Evolutionary conservation across 2,888 invertebrate genomes (phyloP), one percentile per base, ranked within the genome.

Genomic region (Drosophila birchii): DNA sequence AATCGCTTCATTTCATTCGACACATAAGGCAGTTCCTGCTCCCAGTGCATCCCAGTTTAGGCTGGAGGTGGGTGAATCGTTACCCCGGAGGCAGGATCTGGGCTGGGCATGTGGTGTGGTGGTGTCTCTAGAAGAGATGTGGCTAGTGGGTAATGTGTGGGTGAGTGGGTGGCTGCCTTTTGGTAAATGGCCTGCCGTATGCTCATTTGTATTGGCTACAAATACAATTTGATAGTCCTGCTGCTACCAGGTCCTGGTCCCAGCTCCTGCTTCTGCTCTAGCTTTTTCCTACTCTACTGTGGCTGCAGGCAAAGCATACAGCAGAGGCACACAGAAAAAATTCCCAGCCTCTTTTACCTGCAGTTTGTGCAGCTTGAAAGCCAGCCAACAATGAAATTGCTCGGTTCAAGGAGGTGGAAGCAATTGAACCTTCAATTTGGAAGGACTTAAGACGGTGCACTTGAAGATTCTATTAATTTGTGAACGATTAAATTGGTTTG

Each of bases 151-250:
- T 29, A 7, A 5, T 57, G 71, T 61, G 39, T 11, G 16, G 34
- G 61, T 49, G 49, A 43, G 73, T 29, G 53, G 18, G 73, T 29
- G 53, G 18, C 83, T 83, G 86, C 73, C 77, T 69, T 81, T 83
- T 86, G 82, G 81, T 81, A 88, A 86, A 86, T 88, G 81, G 86
- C 78, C 81, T 81, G 86, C 76, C 87, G 82, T 85, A 86, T 86
- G 88, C 86, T 88, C 88, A 86, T 88, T 86, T 86, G 88, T 86
- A 86, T 86, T 84, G 86, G 80, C 80, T 80, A 82, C 88, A 86
- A 88, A 88, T 84, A 86, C 86, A 88, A 86, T 86, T 86, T 84
- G 86, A 86, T 86, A 77, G 77, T 78, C 75, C 60, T 63, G 62
- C 53, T 47, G 70, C 43, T 59, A 59, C 38, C 45, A 26, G 61